These are phyloP conservation scores for Cremastinae sp. DNA, from an alignment of 2,888 invertebrate species.

Conservation along the genomic window DNA sequence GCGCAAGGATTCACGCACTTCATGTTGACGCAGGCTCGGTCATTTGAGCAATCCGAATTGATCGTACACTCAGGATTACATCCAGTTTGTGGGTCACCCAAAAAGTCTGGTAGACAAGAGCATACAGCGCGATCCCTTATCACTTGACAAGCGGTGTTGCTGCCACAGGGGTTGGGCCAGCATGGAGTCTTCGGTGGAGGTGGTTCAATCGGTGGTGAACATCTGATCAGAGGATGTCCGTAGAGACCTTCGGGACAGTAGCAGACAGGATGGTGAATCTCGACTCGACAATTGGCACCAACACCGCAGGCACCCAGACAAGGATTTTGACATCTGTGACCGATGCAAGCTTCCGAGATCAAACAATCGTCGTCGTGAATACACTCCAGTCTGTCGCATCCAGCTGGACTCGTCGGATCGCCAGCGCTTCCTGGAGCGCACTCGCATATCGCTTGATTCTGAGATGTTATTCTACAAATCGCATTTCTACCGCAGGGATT, in stretches of 20 bases:
- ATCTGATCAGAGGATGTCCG: constrained; percentile 90
- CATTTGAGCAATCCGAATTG: constrained; percentile 89
- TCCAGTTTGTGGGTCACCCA: constrained; percentile 89
- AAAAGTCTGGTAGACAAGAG: constrained; percentile 88
- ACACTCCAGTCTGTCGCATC: constrained; percentile 91
- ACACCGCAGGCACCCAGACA: constrained; percentile 91
- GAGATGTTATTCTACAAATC: constrained; percentile 85
- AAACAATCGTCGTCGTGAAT: constrained; percentile 90
- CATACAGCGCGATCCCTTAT: constrained; percentile 87
- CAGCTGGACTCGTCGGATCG: constrained; percentile 86
- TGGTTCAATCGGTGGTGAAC: constrained; percentile 83
- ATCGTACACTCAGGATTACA: constrained; percentile 91
- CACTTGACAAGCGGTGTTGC: constrained; percentile 89
- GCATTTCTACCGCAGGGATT: constrained; percentile 92
- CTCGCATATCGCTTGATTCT: constrained; percentile 87
- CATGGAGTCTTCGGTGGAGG: constrained; percentile 85
- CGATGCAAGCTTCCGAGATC: constrained; percentile 87
- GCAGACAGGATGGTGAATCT: constrained; percentile 91
- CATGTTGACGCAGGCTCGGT: constrained; percentile 88
- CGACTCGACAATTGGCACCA: constrained; percentile 87
- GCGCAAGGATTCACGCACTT: constrained; percentile 89
- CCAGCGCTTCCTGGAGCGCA: constrained; percentile 89
- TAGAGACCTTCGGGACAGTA: constrained; percentile 86
- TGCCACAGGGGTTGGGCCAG: constrained; percentile 88
- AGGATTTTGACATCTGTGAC: constrained; percentile 89